Conservation (phyloP, 2,797 vertebrate species). For the Centroberyx gerrardi region DNA sequence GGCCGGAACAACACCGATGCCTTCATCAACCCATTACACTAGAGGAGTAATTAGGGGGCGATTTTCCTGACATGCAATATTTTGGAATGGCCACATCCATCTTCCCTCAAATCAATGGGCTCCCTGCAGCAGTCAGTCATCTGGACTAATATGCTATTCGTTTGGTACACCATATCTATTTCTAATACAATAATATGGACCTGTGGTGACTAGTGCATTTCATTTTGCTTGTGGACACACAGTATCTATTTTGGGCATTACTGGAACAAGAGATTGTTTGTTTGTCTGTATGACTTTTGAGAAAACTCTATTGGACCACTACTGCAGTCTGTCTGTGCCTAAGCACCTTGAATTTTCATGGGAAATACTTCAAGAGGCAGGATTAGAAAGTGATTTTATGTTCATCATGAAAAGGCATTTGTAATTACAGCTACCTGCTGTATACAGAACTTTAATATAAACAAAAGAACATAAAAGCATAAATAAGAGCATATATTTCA, state of each 20-base stretch:
- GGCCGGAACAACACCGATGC: constrained; percentile 14
- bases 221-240: background rate
- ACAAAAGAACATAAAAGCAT: background rate
- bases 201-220: background rate
- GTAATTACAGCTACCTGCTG: background rate
- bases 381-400: background rate
- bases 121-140: constrained; percentile 39
- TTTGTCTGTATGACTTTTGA: too few relatives aligned
- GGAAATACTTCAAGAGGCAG: background rate
- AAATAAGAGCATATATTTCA: too few relatives aligned
- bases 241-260: background rate
- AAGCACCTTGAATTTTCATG: too few relatives aligned
- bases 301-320: too few relatives aligned
- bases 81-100: constrained; percentile 62
- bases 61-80: constrained; percentile 57
- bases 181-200: constrained; percentile 2
- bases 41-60: constrained; percentile 46
- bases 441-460: background rate
- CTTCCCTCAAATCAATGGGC: constrained; percentile 55
- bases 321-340: too few relatives aligned
- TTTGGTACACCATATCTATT: background rate
- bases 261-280: too few relatives aligned
- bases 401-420: background rate
- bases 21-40: constrained; percentile 37
- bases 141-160: constrained; percentile 26